Base-by-base conservation (phyloP, 1,140 invertebrate species). In the Whitmania pigra region DNA sequence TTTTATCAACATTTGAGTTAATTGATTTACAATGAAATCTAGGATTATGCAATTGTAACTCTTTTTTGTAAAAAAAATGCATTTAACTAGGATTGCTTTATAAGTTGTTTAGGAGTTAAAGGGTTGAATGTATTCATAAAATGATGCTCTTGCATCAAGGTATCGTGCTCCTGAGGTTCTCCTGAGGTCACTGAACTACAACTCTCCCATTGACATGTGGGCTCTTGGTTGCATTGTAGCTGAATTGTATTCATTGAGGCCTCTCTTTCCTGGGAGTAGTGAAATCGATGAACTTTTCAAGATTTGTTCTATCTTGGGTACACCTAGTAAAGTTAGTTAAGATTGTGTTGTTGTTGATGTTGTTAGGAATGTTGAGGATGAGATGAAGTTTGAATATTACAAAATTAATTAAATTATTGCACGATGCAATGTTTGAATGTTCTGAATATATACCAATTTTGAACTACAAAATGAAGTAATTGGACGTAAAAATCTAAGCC, bases 191-290 rank as follows among this genome's bases (percentile, higher is more conserved):
- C 94, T 93, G 0, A 90, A 87, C 67, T 99, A 99, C 83, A 94
- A 89, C 76, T 94, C 92, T 71, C 93, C 96, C 0, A 97, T 99
- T 74, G 97, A 99, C 82, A 87, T 99, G 72, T 99, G 95, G 94
- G 96, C 96, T 0, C 75, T 83, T 22, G 82, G 95, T 11, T 98
- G 94, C 78, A 99, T 99, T 72, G 93, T 97, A 87, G 92, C 94
- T 4, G 97, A 99, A 83, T 84, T 99, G 17, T 99, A 99, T 79
- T 98, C 94, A n/a, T 90, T 97, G 74, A 86, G 94, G 54, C 96
- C 97, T 0, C 83, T 99, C 13, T 99, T 99, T 83, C 97, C 96
- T 0, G 97, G 86, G 31, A 84, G 83, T 70, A 95, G 91, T 74
- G 97, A 99, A 83, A 94, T 99, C 71, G 97, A 99, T 82, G 92